These are phyloP conservation scores for Dolichallabes microphthalmus DNA, from an alignment of 2,113 vertebrate genomes.

Conservation along the genomic window DNA sequence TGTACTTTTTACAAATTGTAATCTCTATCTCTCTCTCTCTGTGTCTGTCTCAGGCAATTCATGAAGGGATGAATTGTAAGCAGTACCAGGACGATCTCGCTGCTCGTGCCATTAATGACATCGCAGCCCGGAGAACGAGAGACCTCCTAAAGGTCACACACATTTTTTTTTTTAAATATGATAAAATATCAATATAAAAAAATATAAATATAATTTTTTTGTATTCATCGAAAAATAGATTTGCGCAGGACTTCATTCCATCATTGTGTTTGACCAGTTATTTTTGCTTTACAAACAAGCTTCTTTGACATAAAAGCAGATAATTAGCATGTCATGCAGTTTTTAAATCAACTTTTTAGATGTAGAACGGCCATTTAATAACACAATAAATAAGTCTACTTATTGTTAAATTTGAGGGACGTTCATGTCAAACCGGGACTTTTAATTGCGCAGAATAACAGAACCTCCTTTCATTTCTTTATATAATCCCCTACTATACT, in stretches of 20 bases:
- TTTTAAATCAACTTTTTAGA: background rate
- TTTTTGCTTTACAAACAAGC: background rate
- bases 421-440: too few relatives aligned
- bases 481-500: too few relatives aligned
- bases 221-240: background rate
- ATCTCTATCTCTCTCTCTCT: background rate
- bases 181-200: too few relatives aligned
- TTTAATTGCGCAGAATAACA: too few relatives aligned
- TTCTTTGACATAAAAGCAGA: background rate
- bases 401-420: background rate
- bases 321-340: background rate
- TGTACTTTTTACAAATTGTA: too few relatives aligned
- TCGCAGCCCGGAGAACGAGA: slow-evolving; percentile 76
- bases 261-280: background rate
- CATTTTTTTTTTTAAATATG: background rate
- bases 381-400: background rate
- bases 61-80: slow-evolving; percentile 80
- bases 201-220: too few relatives aligned
- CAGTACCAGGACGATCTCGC: slow-evolving; percentile 81
- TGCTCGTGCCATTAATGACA: slow-evolving; percentile 73
- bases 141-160: slow-evolving; percentile 76
- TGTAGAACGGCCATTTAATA: background rate
- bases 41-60: slow-evolving; percentile 70
- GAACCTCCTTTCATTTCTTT: too few relatives aligned
- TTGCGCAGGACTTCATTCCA: background rate